Conservation (phyloP, 2,113 vertebrate genomes). For the Antennarius striatus region DNA sequence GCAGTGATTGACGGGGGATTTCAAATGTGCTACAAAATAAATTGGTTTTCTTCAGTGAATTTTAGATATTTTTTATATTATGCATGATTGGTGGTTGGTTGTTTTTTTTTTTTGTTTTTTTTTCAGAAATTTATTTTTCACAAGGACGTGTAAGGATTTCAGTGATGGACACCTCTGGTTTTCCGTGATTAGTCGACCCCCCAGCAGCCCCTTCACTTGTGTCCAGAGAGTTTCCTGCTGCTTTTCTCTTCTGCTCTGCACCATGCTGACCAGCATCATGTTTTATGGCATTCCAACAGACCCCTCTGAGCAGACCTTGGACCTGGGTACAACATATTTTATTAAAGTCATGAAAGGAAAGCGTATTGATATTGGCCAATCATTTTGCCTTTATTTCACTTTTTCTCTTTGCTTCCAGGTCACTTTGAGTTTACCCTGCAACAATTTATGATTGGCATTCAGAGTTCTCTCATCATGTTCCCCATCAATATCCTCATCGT, state of each 20-base stretch:
- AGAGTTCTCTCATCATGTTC: conserved; percentile 94
- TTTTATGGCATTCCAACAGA: conserved; percentile 92
- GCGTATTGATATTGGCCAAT: neutral
- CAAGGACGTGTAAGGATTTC: conserved; percentile 87
- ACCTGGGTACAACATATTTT: conserved; percentile 81
- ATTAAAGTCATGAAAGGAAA: neutral
- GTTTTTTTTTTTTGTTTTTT: neutral
- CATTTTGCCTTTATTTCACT: neutral
- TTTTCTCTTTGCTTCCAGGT: conserved; percentile 70
- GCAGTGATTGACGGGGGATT: too few relatives aligned
- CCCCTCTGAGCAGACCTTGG: conserved; percentile 92
- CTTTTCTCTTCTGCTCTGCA: conserved; percentile 91
- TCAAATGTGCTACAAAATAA: too few relatives aligned
- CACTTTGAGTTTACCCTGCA: conserved; percentile 91
- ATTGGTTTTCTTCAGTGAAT: too few relatives aligned
- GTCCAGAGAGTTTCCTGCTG: conserved; percentile 93
- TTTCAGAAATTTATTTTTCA: conserved; percentile 88
- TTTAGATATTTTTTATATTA: too few relatives aligned
- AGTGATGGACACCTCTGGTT: conserved; percentile 92
- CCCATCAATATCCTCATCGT: conserved; percentile 93
- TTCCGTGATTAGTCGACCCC: conserved; percentile 84
- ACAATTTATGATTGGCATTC: conserved; percentile 90
- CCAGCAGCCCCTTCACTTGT: conserved; percentile 86
- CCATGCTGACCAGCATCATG: conserved; percentile 95
- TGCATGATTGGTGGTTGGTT: too few relatives aligned